Conservation (phyloP, 2,797 vertebrate genomes). For the Sphaeramia orbicularis region DNA sequence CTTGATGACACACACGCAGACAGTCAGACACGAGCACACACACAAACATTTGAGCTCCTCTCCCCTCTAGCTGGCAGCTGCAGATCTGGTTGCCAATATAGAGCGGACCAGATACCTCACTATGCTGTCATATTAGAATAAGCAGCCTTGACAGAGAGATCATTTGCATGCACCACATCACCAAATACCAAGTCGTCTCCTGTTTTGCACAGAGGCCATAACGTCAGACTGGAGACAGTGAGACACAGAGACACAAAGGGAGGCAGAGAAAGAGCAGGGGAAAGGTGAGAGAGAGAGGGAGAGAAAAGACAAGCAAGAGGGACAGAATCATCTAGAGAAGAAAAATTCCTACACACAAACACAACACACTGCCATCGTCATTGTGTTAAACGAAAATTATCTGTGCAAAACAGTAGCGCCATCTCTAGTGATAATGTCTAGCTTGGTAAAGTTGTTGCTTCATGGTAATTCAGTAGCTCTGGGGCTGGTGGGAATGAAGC, state of each 20-base stretch:
- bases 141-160: slow-evolving; percentile 85
- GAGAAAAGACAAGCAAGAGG: background rate
- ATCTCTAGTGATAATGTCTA: slow-evolving; percentile 41
- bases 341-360: slow-evolving; percentile 38
- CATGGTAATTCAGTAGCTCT: slow-evolving; percentile 51
- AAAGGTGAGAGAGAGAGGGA: slow-evolving; percentile 29
- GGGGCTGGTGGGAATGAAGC: slow-evolving; percentile 53
- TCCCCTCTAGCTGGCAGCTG: slow-evolving; percentile 78
- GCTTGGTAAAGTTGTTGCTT: slow-evolving; percentile 46
- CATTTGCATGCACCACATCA: slow-evolving; percentile 85
- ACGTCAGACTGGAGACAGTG: slow-evolving; percentile 64
- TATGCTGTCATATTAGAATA: slow-evolving; percentile 86
- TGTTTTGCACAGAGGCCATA: slow-evolving; percentile 74
- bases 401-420: slow-evolving; percentile 56
- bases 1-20: slow-evolving; percentile 57
- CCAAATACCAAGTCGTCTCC: slow-evolving; percentile 80
- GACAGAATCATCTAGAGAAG: slow-evolving; percentile 5
- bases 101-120: slow-evolving; percentile 82
- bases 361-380: slow-evolving; percentile 62
- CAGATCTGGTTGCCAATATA: slow-evolving; percentile 83
- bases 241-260: slow-evolving; percentile 57
- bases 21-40: slow-evolving; percentile 19
- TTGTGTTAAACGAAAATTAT: slow-evolving; percentile 66
- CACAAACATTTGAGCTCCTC: slow-evolving; percentile 59
- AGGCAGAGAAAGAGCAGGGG: slow-evolving; percentile 34